Percentiles rank a stretch among this genome's conserved stretches.
phyloP scores from a whole-genome alignment of 1,140 invertebrate species.

The Neomicropteryx cornuta region DNA sequence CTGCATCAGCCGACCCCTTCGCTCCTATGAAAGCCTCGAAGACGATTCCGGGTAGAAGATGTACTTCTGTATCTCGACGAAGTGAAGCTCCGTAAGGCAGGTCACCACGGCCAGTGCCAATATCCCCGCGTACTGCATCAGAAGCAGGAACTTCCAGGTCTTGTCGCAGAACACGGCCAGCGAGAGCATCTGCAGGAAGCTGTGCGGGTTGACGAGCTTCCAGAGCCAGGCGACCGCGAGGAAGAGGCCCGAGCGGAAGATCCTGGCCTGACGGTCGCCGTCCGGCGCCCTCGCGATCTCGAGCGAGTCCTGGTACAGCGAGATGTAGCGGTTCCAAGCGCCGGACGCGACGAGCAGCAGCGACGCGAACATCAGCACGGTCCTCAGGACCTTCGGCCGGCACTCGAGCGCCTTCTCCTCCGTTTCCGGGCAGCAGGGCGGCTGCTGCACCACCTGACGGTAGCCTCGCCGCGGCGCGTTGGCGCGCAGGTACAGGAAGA shows the following conservation, averaged over 20 bases:
- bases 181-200: constrained; percentile 61
- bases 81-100: constrained; percentile 47
- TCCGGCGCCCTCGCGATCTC: constrained; percentile 48
- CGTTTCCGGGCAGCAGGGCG: no score
- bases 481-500: constrained; percentile 51
- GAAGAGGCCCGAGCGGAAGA: constrained; percentile 54
- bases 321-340: constrained; percentile 73
- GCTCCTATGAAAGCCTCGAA: no score
- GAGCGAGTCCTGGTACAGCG: constrained; percentile 61
- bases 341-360: constrained; percentile 54
- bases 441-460: no score
- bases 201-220: constrained; percentile 71
- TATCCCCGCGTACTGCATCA: constrained; percentile 51
- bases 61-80: constrained; percentile 41
- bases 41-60: no score
- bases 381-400: no score
- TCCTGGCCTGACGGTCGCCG: constrained; percentile 39
- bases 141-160: constrained; percentile 56
- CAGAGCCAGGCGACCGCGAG: constrained; percentile 63
- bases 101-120: constrained; percentile 42
- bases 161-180: constrained; percentile 73
- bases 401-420: no score
- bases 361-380: constrained; percentile 44
- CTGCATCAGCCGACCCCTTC: no score
- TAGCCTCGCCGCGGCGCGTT: constrained; percentile 58